These are phyloP conservation scores for Dolichallabes microphthalmus DNA, from an alignment of 2,113 vertebrate species.

Conservation along the genomic window DNA sequence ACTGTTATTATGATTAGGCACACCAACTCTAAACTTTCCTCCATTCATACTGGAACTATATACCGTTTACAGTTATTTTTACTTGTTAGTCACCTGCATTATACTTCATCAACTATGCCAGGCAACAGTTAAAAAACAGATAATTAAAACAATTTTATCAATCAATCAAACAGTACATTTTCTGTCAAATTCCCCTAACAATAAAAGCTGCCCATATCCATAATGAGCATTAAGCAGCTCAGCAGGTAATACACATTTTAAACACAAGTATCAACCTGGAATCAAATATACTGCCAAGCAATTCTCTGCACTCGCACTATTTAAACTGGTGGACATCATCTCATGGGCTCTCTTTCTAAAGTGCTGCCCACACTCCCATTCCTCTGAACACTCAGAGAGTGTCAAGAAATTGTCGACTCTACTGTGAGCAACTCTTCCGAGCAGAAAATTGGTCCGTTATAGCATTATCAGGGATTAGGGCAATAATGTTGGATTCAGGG, in stretches of 20 bases:
- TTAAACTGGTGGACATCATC: conserved; percentile 70
- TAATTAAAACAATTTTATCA: background rate
- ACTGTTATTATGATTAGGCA: background rate
- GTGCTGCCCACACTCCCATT: conserved; percentile 73
- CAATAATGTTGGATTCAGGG: conserved; percentile 74
- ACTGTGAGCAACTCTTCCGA: conserved; percentile 73
- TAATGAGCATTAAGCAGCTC: background rate
- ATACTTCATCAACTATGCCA: background rate
- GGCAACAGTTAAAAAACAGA: background rate
- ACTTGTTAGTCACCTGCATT: background rate
- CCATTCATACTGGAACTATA: background rate
- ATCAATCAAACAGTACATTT: background rate
- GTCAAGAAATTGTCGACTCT: conserved; percentile 75
- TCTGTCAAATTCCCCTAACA: background rate
- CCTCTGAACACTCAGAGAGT: conserved; percentile 71
- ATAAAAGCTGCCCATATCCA: background rate
- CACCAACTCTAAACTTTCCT: background rate
- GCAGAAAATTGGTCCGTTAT: conserved; percentile 80
- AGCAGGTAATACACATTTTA: conserved; percentile 52
- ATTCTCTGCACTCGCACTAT: conserved; percentile 53
- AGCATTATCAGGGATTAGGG: conserved; percentile 79
- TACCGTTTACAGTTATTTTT: background rate
- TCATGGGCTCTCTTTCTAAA: conserved; percentile 68
- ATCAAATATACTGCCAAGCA: conserved; percentile 1
- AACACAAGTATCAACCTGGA: background rate